Percentiles rank a stretch among this genome's conserved stretches.
Evolutionary conservation across 2,113 vertebrate species (phyloP).

Genomic region (Myotis yumanensis): DNA sequence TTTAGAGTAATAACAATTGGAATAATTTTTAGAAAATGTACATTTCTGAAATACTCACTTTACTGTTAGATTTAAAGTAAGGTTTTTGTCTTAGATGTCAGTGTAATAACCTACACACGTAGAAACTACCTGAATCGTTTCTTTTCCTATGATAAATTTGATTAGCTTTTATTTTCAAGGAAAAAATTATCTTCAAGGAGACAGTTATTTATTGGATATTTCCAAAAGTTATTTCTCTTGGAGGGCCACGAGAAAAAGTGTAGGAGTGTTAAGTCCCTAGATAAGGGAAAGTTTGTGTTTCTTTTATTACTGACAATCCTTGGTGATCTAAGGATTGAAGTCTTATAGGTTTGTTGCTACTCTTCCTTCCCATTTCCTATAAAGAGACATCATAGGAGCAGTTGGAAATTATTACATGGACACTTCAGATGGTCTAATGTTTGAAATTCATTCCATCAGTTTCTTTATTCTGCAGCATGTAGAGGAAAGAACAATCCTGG

Average conservation of each 20-base stretch:
- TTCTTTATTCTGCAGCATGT: neutral
- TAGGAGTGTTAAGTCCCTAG: neutral
- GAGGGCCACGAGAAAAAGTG: neutral
- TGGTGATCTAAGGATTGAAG: neutral
- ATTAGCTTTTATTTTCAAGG: conserved; percentile 36
- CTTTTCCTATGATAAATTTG: conserved; percentile 3
- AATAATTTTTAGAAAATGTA: neutral
- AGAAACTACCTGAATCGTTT: neutral
- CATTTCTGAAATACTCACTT: conserved; percentile 30
- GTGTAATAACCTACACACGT: neutral
- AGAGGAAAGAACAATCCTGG: neutral
- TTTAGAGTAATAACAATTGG: neutral
- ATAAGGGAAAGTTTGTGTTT: neutral
- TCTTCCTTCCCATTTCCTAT: neutral
- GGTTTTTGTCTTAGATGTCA: neutral
- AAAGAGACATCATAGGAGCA: neutral
- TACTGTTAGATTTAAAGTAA: neutral
- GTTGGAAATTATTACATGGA: neutral
- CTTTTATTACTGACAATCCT: neutral
- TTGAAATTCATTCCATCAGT: neutral
- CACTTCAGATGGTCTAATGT: neutral
- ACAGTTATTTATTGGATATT: neutral
- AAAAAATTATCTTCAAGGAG: conserved; percentile 37
- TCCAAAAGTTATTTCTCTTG: neutral
- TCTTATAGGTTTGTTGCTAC: neutral